Evolutionary conservation across 2,113 vertebrate species (phyloP), one percentile per base, ranked within the genome.

Genomic region (Tetrao urogallus): DNA sequence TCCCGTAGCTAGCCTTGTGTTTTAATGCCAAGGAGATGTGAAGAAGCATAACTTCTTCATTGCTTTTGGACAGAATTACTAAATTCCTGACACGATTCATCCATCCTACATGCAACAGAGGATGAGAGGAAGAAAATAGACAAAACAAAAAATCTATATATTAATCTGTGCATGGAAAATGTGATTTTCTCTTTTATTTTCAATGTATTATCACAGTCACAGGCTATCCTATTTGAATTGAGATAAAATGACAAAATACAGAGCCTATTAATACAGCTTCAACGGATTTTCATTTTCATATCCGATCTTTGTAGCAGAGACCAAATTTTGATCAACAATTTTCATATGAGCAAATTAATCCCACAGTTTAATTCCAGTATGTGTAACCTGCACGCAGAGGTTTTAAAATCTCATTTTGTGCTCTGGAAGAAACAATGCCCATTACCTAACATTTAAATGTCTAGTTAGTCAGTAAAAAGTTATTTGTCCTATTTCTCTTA

Each of bases 221-320:
- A 73, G 36, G 21, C 25, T 64, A 25, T 69, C 5, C 30, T 65
- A 18, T 48, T 85, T 82, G 54, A 89, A 87, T 12, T 43, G 45
- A 93, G 66, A 66, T 72, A 82, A 92, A 90, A 61, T 34, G 88
- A 71, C 6, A 34, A 79, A 92, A 95, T 27, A 47, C 34, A 91
- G 58, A 82, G 8, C 34, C 56, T 66, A 20, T 65, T 89, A 67
- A 85, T 6, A 54, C 90, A 32, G 63, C 1, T 2, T 84, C 61
- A 93, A n/a, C 32, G 22, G 36, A 34, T 92, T 94, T 92, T 70
- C 65, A 64, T 18, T 66, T 72, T 87, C 80, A 21, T 75, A 74
- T 20, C 19, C 10, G 13, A 25, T 82, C 32, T 87, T 18, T 47
- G 4, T 58, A 42, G 17, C 2, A 45, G 69, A 88, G 32, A 50